phyloP scores from a whole-genome alignment of 92 coral and sea anemone genomes.

The Micromussa lordhowensis region DNA sequence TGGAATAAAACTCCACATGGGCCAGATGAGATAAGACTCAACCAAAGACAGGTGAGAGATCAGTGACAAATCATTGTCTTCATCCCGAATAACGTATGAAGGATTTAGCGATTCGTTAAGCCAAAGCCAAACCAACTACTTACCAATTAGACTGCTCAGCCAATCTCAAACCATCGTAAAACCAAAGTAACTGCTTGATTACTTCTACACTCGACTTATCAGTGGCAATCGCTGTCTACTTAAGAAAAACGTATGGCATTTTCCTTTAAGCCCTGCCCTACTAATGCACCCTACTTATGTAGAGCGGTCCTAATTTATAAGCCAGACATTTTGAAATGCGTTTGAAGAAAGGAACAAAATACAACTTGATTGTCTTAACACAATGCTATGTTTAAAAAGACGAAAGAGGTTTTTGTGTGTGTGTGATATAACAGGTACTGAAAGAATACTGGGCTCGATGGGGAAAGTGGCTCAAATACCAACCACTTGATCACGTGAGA shows the following conservation, averaged over 20 bases:
- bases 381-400: neutral
- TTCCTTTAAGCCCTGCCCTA: neutral
- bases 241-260: too few relatives aligned
- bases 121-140: too few relatives aligned
- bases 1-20: slow-evolving; percentile 86
- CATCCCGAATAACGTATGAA: neutral
- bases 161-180: too few relatives aligned
- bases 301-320: neutral
- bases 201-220: too few relatives aligned
- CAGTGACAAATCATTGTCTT: neutral
- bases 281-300: too few relatives aligned
- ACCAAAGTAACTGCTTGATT: too few relatives aligned
- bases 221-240: too few relatives aligned
- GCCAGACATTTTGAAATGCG: neutral
- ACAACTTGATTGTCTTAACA: neutral
- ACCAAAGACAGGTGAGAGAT: slow-evolving; percentile 82
- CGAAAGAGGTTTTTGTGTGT: neutral
- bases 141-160: too few relatives aligned
- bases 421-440: slow-evolving; percentile 64
- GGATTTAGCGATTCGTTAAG: neutral
- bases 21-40: slow-evolving; percentile 90
- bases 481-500: slow-evolving; percentile 96
- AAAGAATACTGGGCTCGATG: slow-evolving; percentile 99
- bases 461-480: slow-evolving; percentile 97
- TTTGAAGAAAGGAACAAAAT: neutral